phyloP scores from a whole-genome alignment of 35 echinoderm and acorn worm species.

The Lytechinus pictus region DNA sequence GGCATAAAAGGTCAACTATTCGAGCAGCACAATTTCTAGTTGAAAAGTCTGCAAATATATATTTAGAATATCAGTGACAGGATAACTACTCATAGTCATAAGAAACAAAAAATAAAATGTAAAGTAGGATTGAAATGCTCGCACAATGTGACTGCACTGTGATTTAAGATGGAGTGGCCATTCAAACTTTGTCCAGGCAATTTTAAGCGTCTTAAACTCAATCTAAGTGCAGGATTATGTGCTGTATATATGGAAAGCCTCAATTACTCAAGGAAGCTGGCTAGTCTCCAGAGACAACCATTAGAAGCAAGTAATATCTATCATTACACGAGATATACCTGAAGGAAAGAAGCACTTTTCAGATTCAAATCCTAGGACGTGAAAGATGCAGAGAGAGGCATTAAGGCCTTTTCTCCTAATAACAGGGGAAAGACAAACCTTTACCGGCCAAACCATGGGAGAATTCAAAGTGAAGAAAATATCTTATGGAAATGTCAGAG shows the following conservation, averaged over 20 bases:
- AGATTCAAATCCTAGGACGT: neutral
- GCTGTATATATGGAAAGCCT: conserved; percentile 35
- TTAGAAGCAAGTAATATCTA: neutral
- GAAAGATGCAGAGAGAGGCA: neutral
- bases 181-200: neutral
- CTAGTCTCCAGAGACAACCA: neutral
- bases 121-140: neutral
- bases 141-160: neutral
- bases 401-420: neutral
- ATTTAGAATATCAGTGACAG: too few relatives aligned
- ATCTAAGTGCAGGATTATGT: conserved; percentile 4
- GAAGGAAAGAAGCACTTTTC: neutral
- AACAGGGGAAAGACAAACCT: neutral
- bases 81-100: neutral
- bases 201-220: neutral
- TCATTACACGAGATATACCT: neutral
- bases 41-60: too few relatives aligned
- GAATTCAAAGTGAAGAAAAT: neutral
- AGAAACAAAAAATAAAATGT: neutral
- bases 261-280: neutral
- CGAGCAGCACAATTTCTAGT: too few relatives aligned
- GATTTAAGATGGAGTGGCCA: neutral
- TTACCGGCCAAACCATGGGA: neutral
- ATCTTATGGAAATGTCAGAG: neutral
- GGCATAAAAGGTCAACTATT: too few relatives aligned